These are phyloP conservation scores for Trichonephila clavata DNA, from an alignment of 1,140 invertebrate species.

Conservation along the genomic window DNA sequence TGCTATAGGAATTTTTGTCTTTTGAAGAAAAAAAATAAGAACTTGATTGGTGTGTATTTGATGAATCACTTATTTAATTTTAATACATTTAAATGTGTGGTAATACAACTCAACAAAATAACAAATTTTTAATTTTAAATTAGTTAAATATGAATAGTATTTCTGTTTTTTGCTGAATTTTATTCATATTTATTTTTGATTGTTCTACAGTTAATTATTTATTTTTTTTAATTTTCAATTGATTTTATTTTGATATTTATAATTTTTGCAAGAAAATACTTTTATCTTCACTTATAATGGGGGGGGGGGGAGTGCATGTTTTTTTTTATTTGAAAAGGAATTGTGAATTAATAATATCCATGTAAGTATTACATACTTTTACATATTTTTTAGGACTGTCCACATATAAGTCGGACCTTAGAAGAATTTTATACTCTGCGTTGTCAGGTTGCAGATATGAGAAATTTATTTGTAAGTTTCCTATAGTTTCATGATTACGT, in stretches of 20 bases:
- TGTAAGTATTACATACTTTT: background rate
- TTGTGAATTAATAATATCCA: background rate
- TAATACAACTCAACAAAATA: no score
- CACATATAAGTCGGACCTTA: constrained; percentile 94
- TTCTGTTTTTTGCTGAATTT: no score
- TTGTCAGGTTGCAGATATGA: constrained; percentile 97
- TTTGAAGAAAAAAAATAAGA: no score
- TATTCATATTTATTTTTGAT: no score
- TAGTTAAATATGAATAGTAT: no score
- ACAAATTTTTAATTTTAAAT: no score
- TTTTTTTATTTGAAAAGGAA: background rate
- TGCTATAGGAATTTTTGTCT: no score
- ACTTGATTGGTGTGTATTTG: no score
- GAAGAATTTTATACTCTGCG: constrained; percentile 98
- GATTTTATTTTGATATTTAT: background rate
- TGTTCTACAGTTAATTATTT: no score
- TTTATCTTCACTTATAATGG: background rate
- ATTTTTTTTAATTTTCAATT: no score
- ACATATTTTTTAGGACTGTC: constrained; percentile 87
- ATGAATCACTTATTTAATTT: no score
- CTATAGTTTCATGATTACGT: background rate
- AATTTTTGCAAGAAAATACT: background rate
- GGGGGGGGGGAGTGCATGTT: background rate
- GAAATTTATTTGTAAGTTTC: constrained; percentile 89
- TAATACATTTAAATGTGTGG: no score